A percentile compares a stretch with the other conserved stretches of the same genome.
phyloP scores from a whole-genome alignment of 2,797 vertebrate genomes.

The Esox lucius region DNA sequence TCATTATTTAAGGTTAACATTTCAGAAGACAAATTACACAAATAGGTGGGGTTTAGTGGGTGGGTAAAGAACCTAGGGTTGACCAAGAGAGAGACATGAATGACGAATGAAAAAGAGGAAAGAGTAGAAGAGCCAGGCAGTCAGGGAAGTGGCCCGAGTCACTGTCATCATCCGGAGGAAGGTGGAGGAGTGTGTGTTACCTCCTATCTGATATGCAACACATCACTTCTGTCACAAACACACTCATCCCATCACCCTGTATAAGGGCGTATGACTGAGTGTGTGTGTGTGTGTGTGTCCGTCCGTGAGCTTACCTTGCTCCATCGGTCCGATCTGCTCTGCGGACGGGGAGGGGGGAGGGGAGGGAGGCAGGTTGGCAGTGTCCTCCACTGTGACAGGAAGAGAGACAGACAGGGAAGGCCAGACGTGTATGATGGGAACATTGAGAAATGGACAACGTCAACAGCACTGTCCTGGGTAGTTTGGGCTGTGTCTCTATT shows the following conservation, averaged over 20 bases:
- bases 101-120: conserved; percentile 23
- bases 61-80: too few species aligned
- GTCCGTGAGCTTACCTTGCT: conserved; percentile 83
- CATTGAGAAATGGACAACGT: conserved; percentile 44
- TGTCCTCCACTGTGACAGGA: conserved; percentile 77
- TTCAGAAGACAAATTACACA: too few species aligned
- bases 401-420: conserved; percentile 56
- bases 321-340: conserved; percentile 83
- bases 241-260: background rate
- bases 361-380: conserved; percentile 93
- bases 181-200: conserved; percentile 36
- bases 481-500: conserved; percentile 50
- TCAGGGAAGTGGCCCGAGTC: conserved; percentile 13
- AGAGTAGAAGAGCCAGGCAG: conserved; percentile 30
- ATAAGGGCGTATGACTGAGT: background rate
- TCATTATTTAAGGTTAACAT: too few species aligned
- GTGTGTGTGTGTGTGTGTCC: conserved; percentile 32
- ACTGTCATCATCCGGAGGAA: background rate
- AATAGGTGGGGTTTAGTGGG: too few species aligned
- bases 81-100: background rate
- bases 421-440: conserved; percentile 63
- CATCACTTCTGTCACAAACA: background rate
- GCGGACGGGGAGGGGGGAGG: conserved; percentile 93
- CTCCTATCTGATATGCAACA: background rate
- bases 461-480: conserved; percentile 55